These are phyloP conservation scores for Diploscapter pachys DNA, from an alignment of 1,140 invertebrate species.

Conservation along the genomic window DNA sequence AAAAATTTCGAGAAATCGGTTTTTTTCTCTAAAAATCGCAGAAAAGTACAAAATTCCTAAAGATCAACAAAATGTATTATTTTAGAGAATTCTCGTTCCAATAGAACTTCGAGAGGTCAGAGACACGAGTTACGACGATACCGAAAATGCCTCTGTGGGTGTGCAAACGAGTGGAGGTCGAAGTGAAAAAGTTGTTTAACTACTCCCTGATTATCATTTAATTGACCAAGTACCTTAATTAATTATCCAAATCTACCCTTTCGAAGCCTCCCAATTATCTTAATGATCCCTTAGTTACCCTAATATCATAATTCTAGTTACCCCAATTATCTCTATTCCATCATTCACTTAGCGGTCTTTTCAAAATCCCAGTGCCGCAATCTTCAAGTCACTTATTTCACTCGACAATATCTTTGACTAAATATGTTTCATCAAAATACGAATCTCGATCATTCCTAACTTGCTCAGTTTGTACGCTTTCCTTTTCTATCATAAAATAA, in stretches of 20 bases:
- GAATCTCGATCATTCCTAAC: constrained; percentile 15
- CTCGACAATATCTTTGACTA: neutral
- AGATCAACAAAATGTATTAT: neutral
- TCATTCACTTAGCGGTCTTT: too few relatives aligned
- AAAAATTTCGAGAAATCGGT: neutral
- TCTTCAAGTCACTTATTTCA: too few relatives aligned
- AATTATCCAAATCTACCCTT: constrained; percentile 2
- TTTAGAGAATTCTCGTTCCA: constrained; percentile 52
- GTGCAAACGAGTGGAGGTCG: constrained; percentile 50
- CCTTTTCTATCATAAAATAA: neutral
- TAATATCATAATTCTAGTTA: too few relatives aligned
- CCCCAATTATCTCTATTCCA: too few relatives aligned
- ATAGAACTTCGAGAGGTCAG: constrained; percentile 52
- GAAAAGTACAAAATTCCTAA: neutral
- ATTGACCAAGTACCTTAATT: constrained; percentile 21
- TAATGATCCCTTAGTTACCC: too few relatives aligned
- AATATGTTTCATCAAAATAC: constrained; percentile 2
- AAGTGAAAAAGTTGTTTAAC: constrained; percentile 13
- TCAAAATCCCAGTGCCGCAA: too few relatives aligned
- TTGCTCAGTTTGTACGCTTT: neutral
- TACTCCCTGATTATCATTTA: neutral
- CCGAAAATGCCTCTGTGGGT: constrained; percentile 46
- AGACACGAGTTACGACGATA: constrained; percentile 40
- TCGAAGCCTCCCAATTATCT: too few relatives aligned
- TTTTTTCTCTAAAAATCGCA: neutral